Evolutionary conservation across 2,113 vertebrate species (phyloP).

Genomic region (Trachemys scripta): DNA sequence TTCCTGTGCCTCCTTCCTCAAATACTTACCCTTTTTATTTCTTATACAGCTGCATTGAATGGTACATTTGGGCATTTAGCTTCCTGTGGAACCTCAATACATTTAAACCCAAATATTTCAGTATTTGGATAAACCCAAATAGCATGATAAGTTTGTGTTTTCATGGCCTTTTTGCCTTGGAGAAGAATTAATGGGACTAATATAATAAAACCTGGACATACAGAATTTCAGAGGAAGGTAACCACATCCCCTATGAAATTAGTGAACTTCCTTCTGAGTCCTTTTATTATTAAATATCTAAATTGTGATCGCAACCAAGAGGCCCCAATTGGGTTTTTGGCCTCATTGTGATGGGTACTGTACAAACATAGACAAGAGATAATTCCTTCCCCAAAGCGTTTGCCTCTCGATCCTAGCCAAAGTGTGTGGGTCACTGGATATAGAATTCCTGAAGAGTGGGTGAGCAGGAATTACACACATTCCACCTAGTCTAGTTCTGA

Average conservation of each 20-base stretch:
- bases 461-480: background rate
- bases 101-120: slow-evolving; percentile 36
- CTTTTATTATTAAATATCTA: background rate
- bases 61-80: background rate
- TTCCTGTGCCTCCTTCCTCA: background rate
- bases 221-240: background rate
- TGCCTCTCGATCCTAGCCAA: background rate
- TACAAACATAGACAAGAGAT: slow-evolving; percentile 29
- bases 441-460: background rate
- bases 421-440: background rate
- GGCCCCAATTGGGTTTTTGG: background rate
- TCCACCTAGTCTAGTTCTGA: background rate
- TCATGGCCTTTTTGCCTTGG: background rate
- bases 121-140: slow-evolving; percentile 19
- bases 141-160: background rate
- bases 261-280: background rate
- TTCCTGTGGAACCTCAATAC: slow-evolving; percentile 35
- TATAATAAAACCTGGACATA: background rate
- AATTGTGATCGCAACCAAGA: background rate
- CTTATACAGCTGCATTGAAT: background rate
- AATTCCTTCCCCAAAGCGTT: slow-evolving; percentile 14
- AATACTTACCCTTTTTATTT: background rate
- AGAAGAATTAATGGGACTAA: background rate
- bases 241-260: background rate
- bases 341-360: background rate